Base-by-base conservation (phyloP, 2,113 vertebrate species). In the Paedocypris sp. region DNA sequence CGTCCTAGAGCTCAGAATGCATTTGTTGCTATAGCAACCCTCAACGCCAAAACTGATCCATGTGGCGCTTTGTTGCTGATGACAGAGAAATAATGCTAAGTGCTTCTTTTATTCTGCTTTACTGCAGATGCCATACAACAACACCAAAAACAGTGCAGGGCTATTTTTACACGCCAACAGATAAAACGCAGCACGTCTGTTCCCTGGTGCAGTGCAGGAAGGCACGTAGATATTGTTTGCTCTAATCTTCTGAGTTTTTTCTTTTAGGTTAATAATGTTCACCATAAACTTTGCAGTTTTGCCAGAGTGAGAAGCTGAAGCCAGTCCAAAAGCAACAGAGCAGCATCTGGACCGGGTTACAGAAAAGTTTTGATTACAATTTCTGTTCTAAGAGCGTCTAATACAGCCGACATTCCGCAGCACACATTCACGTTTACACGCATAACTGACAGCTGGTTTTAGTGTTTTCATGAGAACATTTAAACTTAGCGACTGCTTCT, bases 251-350 rank as follows among this genome's bases (percentile, higher is more conserved):
- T 32, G 53, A 39, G 39, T 4, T 58, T 43, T 57, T 43, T 18
- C 18, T 11, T 39, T 29, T 58, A 12, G 16, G 31, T 43, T 57
- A 41, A 58, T 43, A 43, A 58, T 58, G 53, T 32, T 43, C 53
- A 58, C 16, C 39, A 43, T 43, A 28, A 58, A 31, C 39, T 43
- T 26, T 20, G 53, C 53, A 43, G 33, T 58, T 56, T 43, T 43
- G 53, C 38, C 39, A 20, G 22, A 58, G 39, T 13, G 13, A 31
- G 28, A 56, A 57, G 4, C 53, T 32, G 12, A 32, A 22, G 6
- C 7, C 26, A 31, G 53, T 43, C 53, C 53, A 58, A 43, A 31
- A 58, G 43, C 53, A 58, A 58, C 53, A 43, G 38, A 58, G 39
- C 26, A 20, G 26, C 53, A 58, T 58, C 53, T 58, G 53, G 26